Evolutionary conservation across 1,140 invertebrate genomes (phyloP).

Genomic region (Aphis craccivora): DNA sequence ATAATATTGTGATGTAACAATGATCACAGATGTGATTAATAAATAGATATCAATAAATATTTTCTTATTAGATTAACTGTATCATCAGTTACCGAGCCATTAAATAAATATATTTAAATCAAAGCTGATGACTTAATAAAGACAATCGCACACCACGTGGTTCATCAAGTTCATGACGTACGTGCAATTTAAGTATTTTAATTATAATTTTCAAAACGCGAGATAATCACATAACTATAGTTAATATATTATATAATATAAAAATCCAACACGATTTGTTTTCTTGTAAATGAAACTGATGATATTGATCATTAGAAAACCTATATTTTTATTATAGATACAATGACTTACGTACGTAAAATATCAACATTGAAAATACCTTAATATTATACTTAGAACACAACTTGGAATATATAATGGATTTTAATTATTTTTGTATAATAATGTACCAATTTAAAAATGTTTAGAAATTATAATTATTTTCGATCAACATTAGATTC

Average conservation of each 20-base stretch:
- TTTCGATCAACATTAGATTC: not conserved
- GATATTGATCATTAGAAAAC: too few relatives aligned
- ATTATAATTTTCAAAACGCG: not conserved
- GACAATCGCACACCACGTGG: constrained; percentile 1
- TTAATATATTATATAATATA: not conserved
- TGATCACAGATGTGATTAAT: not conserved
- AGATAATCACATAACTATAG: not conserved
- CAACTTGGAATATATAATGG: not conserved
- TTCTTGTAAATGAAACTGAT: not conserved
- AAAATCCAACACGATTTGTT: not conserved
- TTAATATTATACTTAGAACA: not conserved
- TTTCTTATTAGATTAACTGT: not conserved
- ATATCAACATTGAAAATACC: not conserved
- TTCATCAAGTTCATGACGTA: not conserved
- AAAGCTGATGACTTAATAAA: not conserved
- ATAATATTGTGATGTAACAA: not conserved
- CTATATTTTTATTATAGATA: not conserved
- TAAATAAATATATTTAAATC: not conserved
- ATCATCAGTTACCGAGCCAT: not conserved
- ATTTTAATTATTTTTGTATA: not conserved
- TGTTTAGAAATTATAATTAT: not conserved
- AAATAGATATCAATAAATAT: not conserved
- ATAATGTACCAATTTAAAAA: not conserved
- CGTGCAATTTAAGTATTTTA: not conserved
- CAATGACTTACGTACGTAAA: not conserved